Conservation (phyloP, 2,113 vertebrate genomes). For the Myiopsitta monachus region DNA sequence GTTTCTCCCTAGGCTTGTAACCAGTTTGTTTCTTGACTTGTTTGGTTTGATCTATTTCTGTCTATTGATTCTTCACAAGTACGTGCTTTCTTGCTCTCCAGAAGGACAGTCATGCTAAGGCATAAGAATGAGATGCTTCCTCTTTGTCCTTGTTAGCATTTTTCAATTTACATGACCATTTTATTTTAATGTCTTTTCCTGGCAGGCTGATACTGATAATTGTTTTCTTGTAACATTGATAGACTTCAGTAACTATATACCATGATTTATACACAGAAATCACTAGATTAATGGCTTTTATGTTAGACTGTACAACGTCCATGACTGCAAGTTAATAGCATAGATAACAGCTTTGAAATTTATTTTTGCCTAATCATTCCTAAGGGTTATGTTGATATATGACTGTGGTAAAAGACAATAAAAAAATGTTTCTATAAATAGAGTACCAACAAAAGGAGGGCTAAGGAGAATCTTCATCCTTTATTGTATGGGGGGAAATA, state of each 20-base stretch:
- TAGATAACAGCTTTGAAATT: neutral
- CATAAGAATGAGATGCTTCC: neutral
- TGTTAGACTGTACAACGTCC: neutral
- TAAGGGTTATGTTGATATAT: neutral
- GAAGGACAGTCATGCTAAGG: neutral
- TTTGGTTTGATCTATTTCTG: slow-evolving; percentile 9
- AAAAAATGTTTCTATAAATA: neutral
- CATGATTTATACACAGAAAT: neutral
- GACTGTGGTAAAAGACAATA: neutral
- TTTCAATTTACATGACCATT: neutral
- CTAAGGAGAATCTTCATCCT: neutral
- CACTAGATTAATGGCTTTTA: neutral
- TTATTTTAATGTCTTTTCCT: neutral
- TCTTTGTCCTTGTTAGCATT: neutral
- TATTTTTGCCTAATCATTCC: neutral
- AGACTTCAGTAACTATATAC: neutral
- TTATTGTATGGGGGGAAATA: neutral
- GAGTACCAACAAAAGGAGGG: neutral
- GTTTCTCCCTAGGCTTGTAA: neutral
- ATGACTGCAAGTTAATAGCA: neutral
- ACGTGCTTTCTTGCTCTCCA: neutral
- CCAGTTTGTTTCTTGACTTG: neutral
- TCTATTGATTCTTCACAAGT: neutral
- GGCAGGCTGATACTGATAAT: neutral
- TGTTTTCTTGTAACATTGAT: neutral